A percentile compares a stretch with the other conserved stretches of the same genome.
phyloP scores from a whole-genome alignment of 2,113 vertebrate species.

The Corythaeola cristata region DNA sequence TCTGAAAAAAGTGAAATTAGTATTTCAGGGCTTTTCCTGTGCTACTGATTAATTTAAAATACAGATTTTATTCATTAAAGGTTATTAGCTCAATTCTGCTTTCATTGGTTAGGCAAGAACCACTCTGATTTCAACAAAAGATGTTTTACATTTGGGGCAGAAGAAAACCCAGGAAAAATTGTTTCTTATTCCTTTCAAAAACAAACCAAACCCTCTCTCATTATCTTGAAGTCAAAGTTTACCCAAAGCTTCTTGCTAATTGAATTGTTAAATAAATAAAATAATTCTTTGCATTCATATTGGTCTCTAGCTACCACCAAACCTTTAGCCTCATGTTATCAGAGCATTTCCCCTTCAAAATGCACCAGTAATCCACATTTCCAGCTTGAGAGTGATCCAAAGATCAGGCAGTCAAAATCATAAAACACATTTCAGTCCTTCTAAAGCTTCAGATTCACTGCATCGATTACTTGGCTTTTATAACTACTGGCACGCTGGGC shows the following conservation, averaged over 20 bases:
- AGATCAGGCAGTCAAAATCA: not conserved
- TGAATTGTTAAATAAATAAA: not conserved
- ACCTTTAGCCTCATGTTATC: not conserved
- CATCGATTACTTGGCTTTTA: not conserved
- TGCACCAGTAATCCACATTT: not conserved
- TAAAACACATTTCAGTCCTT: not conserved
- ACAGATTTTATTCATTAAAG: not conserved
- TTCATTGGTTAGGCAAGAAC: not conserved
- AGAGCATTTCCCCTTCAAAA: not conserved
- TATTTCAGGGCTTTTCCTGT: not conserved
- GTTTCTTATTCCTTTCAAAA: not conserved
- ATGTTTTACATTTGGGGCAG: not conserved
- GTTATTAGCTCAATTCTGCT: not conserved
- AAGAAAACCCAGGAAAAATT: not conserved
- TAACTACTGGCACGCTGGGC: not conserved
- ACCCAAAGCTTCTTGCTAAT: not conserved
- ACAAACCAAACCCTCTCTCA: not conserved
- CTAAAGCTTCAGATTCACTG: not conserved
- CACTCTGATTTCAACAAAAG: not conserved
- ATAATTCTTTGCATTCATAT: not conserved
- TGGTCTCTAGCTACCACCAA: not conserved
- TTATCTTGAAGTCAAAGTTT: not conserved
- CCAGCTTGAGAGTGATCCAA: not conserved
- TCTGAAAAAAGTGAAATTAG: not conserved
- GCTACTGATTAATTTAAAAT: not conserved